Conservation (phyloP, 2,797 vertebrate genomes). For the Esox lucius region DNA sequence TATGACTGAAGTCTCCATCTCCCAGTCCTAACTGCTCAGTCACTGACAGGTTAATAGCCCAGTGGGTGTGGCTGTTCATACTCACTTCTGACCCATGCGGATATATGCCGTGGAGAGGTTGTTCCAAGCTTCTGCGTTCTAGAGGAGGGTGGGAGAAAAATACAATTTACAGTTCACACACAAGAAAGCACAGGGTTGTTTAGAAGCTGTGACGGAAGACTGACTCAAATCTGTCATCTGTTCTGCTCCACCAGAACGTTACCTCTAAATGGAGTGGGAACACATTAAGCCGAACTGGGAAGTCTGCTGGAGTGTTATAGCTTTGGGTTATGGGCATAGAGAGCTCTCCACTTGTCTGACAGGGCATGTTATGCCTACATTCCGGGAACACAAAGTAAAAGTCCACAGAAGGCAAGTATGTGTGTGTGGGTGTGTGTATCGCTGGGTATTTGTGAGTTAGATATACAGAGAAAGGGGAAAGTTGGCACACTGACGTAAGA, state of each 20-base stretch:
- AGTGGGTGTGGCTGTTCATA: conserved; percentile 23
- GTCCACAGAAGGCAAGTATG: neutral
- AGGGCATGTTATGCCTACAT: too few species aligned
- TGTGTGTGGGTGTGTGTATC: neutral
- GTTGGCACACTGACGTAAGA: neutral
- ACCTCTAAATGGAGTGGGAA: neutral
- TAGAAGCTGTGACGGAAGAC: neutral
- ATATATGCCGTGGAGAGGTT: conserved; percentile 96
- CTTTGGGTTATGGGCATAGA: conserved; percentile 7
- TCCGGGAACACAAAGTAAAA: too few species aligned
- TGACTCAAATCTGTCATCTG: neutral
- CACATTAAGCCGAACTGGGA: conserved; percentile 15
- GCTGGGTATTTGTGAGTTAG: neutral
- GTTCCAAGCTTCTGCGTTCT: conserved; percentile 98
- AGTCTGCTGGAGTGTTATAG: neutral
- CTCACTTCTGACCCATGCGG: conserved; percentile 92
- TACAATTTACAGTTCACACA: conserved; percentile 15
- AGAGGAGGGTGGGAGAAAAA: conserved; percentile 32
- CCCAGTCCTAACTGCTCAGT: neutral
- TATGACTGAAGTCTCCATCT: neutral
- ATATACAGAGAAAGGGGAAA: neutral
- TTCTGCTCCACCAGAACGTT: conserved; percentile 9
- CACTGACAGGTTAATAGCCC: neutral
- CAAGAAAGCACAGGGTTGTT: conserved; percentile 3
- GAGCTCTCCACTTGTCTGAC: neutral